Evolutionary conservation across 2,113 vertebrate species (phyloP), one percentile per base, ranked within the genome.

Genomic region (Copsychus sechellarum): DNA sequence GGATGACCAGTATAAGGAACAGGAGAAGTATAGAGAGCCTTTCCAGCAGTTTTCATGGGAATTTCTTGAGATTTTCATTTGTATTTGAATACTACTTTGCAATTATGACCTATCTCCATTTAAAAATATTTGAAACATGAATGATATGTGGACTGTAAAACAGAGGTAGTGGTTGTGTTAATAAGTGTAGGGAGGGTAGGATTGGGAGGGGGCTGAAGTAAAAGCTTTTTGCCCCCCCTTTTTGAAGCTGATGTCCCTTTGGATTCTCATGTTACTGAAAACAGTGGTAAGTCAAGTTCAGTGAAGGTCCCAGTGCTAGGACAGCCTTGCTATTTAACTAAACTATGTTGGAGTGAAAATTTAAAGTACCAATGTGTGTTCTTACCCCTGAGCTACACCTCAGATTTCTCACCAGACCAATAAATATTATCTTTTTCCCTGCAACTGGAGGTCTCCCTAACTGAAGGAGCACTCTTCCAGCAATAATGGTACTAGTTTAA

Each of bases 1-100:
- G 90, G 86, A 90, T 90, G 92, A 90, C 79, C 72, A 90, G 64
- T 38, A 16, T 78, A 81, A 93, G 92, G 45, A 96, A 83, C 79
- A 88, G 88, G 65, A 94, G 81, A 90, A 90, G 62, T 72, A 93
- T 28, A 93, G 80, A 93, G 71, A 86, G 88, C 64, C 34, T 88
- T 92, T 90, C 79, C 72, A 93, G 82, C 82, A 77, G 17, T 77
- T 90, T 92, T 62, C 76, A 88, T 93, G 71, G 50, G 67, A 81
- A 92, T 61, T 93, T 88, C 80, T 67, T 60, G 82, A 93, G 58
- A 50, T 62, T 77, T 69, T 80, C 0, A 14, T 67, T 84, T 47
- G 9, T 81, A 24, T 76, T 84, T 95, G 61, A 79, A 48, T 67
- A 28, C 36, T 76, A 22, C 51, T 91, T 79, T 20, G 73, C 61